Evolutionary conservation across 2,797 vertebrate genomes (phyloP), one percentile per base, ranked within the genome.

Genomic region (Calcarius lapponicus): DNA sequence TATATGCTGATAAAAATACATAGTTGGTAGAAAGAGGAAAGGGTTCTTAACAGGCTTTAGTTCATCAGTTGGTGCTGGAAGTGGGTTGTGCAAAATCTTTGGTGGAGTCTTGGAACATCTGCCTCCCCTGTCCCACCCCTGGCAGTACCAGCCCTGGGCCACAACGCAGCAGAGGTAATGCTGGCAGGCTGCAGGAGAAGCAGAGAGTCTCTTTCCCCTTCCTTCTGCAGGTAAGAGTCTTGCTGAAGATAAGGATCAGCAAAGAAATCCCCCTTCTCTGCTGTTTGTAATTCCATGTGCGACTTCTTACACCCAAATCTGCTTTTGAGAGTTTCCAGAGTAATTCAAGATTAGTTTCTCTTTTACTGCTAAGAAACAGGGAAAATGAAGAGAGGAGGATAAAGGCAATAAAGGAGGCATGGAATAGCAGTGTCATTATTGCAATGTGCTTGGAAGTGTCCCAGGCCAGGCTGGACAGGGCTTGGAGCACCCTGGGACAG

Each of bases 381-480:
- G 40, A 56, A 73, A 85, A 73, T 31, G 25, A 81, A 48, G 80
- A 50, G 47, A 36, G 36, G 53, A 31, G 48, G 17, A 22, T 62
- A 40, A 71, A 80, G 13, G 29, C 60, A 83, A 36, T 69, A 54
- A 76, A 20, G 31, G 72, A 62, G 42, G 58, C 48, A 29, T 62
- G 29, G 47, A 43, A 31, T 47, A 74, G 53, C 36, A 56, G 48
- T 7, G 1, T 53, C 34, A 8, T 53, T 57, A 1, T n/a, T 79
- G 50, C 47, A 31, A 0, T 38, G 5, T 64, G n/a, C n/a, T 12
- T 58, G 51, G 17, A 9, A 54, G 20, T 34, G 20, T 6, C 31
- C 48, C 3, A 51, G n/a, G 28, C 13, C 19, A 6, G 28, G 32
- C 0, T 38, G 57, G 32, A 24, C 0, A 5, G 26, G 58, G 16